Conservation (phyloP, 2,888 invertebrate species). For the Agrochola lota region DNA sequence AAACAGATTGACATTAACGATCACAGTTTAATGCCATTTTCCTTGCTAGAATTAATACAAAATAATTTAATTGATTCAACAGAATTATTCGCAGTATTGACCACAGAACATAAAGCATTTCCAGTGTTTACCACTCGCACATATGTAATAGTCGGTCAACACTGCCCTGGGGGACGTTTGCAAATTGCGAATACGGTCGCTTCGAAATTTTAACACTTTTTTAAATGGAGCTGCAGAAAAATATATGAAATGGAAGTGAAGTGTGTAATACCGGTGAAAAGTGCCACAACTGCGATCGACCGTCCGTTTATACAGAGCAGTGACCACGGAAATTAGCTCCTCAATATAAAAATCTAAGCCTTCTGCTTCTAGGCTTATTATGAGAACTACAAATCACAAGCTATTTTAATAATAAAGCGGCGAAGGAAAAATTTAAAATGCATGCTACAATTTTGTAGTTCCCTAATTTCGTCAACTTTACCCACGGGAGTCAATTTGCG, state of each 20-base stretch:
- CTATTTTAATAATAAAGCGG: background rate
- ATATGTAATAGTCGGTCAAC: constrained; percentile 59
- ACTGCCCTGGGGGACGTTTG: constrained; percentile 43
- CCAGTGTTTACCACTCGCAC: constrained; percentile 39
- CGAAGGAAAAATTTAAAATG: background rate
- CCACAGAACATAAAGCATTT: constrained; percentile 46
- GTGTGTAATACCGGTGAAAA: background rate
- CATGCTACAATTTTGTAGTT: background rate
- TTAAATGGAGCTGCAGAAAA: constrained; percentile 46
- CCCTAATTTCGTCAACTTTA: background rate
- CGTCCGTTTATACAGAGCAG: background rate
- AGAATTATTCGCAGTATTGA: constrained; percentile 30
- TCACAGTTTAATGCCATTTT: background rate
- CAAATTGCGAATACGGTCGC: constrained; percentile 39
- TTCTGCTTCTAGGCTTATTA: background rate
- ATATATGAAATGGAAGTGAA: constrained; percentile 41
- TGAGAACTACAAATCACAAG: too few relatives aligned
- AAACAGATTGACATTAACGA: background rate
- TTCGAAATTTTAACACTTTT: constrained; percentile 55
- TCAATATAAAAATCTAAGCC: background rate
- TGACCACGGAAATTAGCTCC: background rate
- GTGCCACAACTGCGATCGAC: background rate
- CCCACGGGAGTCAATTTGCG: background rate
- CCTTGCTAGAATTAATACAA: constrained; percentile 14
- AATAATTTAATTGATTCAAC: constrained; percentile 41